Evolutionary conservation across 2,888 invertebrate genomes (phyloP).

Genomic region (Schizaphis graminum): DNA sequence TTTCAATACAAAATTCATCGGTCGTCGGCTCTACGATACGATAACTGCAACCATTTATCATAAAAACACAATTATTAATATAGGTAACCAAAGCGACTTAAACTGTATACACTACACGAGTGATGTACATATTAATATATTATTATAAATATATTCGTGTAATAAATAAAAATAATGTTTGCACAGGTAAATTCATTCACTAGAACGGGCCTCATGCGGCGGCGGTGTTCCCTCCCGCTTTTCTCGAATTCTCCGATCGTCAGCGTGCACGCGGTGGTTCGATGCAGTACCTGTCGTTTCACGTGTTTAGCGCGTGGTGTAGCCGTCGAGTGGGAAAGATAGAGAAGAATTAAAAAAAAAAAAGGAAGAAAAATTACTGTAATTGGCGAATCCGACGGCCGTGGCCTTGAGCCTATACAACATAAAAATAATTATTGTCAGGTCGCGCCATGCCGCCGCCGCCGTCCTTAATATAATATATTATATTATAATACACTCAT

Average conservation of each 20-base stretch:
- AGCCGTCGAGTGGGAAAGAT: not conserved
- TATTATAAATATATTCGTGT: no score
- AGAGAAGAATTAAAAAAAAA: not conserved
- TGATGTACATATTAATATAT: no score
- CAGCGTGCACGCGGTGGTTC: not conserved
- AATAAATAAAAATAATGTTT: not conserved
- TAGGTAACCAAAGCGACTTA: no score
- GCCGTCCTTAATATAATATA: not conserved
- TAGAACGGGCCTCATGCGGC: not conserved
- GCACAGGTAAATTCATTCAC: not conserved
- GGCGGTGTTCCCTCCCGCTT: not conserved
- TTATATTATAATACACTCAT: not conserved
- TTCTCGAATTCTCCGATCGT: not conserved
- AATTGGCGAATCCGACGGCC: not conserved
- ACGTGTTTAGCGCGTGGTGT: not conserved
- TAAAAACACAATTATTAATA: no score
- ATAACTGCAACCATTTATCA: no score
- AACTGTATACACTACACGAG: no score
- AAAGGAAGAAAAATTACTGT: not conserved
- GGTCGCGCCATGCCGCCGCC: not conserved
- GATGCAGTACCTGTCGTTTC: not conserved
- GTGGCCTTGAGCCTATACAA: not conserved
- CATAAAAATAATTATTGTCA: conserved; percentile 4
- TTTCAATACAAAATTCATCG: no score
- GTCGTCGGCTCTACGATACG: no score